A percentile compares a stretch with the other conserved stretches of the same genome.
phyloP scores from a whole-genome alignment of 1,140 invertebrate genomes.

The Gonatopus flavifemur region DNA sequence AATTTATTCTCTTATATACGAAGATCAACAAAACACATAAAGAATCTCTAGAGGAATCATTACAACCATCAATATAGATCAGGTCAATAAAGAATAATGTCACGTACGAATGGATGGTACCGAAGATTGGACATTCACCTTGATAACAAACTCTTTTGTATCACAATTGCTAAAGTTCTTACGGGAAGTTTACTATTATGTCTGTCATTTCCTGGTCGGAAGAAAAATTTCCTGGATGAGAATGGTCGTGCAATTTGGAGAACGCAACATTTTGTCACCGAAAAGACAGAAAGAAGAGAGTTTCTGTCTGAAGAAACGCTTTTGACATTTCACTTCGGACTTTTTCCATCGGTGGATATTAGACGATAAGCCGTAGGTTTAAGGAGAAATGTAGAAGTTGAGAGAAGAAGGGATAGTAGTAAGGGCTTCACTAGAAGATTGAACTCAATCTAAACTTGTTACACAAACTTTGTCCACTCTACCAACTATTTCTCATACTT shows the following conservation, averaged over 20 bases:
- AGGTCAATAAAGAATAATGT: too few relatives aligned
- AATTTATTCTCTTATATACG: too few relatives aligned
- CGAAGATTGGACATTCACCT: too few relatives aligned
- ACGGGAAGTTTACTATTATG: conserved; percentile 5
- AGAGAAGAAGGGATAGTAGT: conserved; percentile 9
- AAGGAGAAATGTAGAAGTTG: conserved; percentile 3
- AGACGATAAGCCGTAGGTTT: conserved; percentile 25
- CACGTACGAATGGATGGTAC: too few relatives aligned
- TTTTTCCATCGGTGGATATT: conserved; percentile 23
- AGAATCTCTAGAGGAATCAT: too few relatives aligned
- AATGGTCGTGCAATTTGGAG: conserved; percentile 19
- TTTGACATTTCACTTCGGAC: conserved; percentile 18
- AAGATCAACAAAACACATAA: too few relatives aligned
- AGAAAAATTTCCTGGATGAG: conserved; percentile 4
- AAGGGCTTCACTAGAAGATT: conserved; percentile 19
- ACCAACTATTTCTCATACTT: conserved; percentile 33
- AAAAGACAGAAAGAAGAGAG: not conserved
- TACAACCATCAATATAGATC: too few relatives aligned
- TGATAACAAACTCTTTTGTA: too few relatives aligned
- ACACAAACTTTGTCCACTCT: conserved; percentile 26
- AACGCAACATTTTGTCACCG: conserved; percentile 20
- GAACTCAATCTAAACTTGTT: conserved; percentile 44
- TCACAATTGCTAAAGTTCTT: conserved; percentile 10
- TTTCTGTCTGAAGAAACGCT: conserved; percentile 9
- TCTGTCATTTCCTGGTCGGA: not conserved